Evolutionary conservation across 2,797 vertebrate species (phyloP), one percentile per base, ranked within the genome.

Genomic region (Acipenser transmontanus): DNA sequence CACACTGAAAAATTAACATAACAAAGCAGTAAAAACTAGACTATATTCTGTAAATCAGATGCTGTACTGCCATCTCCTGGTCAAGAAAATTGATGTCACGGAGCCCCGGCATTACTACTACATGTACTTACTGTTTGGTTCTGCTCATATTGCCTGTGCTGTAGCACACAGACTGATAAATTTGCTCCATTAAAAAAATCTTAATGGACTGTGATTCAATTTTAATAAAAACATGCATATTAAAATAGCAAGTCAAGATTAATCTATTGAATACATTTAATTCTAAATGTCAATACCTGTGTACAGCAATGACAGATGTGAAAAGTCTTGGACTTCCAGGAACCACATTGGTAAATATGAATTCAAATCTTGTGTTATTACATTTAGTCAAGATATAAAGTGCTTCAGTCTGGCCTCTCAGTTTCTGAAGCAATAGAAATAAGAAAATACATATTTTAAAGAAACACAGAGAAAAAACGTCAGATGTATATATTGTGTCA

Each of bases 321-420:
- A 99, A 99, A 69, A 98, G 93, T 62, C 97, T 89, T 50, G 95
- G 97, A 80, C 96, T 99, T 72, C 97, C 97, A 4, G 95, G 92
- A 79, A 99, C 93, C 78, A 98, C 90, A 79, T 96, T 98, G 66
- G 97, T 99, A 84, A 99, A 99, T 79, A 99, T 99, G 85, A 98
- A 99, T 78, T 99, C 97, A 88, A 99, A 99, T 73, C 96, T 91
- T 61, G 96, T 98, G 77, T 93, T 97, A 78, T 94, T 97, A 76
- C 94, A 96, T 83, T 99, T 99, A 69, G 97, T 99, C 84, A 99
- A 70, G 79, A 99, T 97, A 83, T 98, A 99, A 67, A 99, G 93
- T 8, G 97, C 96, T 89, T 99, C 97, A n/a, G 97, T 98, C 78
- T 97, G 97, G 49, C 97, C 97, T 78, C 96, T 85, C 70, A 99